phyloP scores from a whole-genome alignment of 2,888 invertebrate species.

The Brassicogethes aeneus region DNA sequence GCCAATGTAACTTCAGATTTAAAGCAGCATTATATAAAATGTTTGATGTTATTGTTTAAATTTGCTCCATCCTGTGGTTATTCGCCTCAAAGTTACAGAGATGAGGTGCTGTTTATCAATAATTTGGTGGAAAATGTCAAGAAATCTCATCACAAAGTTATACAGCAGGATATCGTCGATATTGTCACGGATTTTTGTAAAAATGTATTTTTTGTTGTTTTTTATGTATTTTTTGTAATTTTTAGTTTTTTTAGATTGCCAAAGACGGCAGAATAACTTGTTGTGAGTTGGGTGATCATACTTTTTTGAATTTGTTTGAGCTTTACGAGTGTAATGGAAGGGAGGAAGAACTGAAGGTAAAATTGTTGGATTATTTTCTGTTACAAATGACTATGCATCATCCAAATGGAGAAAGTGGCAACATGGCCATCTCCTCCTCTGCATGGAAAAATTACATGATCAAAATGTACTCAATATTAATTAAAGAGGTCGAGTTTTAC shows the following conservation, averaged over 20 bases:
- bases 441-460: constrained; percentile 40
- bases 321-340: constrained; percentile 26
- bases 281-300: constrained; percentile 36
- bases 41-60: constrained; percentile 27
- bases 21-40: constrained; percentile 16
- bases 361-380: constrained; percentile 42
- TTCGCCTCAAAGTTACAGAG: constrained; percentile 23
- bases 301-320: constrained; percentile 22
- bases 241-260: constrained; percentile 27
- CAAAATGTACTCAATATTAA: constrained; percentile 35
- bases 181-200: constrained; percentile 21
- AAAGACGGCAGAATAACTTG: constrained; percentile 34
- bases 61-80: constrained; percentile 29
- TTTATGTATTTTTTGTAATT: constrained; percentile 3
- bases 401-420: constrained; percentile 39
- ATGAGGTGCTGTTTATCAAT: constrained; percentile 30
- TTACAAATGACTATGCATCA: constrained; percentile 47
- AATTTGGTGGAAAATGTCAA: constrained; percentile 3
- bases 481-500: constrained; percentile 26
- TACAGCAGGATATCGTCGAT: constrained; percentile 20
- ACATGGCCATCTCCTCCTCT: constrained; percentile 35
- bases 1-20: constrained; percentile 12
- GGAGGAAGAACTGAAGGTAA: constrained; percentile 26
- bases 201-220: constrained; percentile 17
- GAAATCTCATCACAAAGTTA: constrained; percentile 5